These are phyloP conservation scores for Tokudaia muenninki DNA, from an alignment of 2,797 vertebrate species.

Conservation along the genomic window DNA sequence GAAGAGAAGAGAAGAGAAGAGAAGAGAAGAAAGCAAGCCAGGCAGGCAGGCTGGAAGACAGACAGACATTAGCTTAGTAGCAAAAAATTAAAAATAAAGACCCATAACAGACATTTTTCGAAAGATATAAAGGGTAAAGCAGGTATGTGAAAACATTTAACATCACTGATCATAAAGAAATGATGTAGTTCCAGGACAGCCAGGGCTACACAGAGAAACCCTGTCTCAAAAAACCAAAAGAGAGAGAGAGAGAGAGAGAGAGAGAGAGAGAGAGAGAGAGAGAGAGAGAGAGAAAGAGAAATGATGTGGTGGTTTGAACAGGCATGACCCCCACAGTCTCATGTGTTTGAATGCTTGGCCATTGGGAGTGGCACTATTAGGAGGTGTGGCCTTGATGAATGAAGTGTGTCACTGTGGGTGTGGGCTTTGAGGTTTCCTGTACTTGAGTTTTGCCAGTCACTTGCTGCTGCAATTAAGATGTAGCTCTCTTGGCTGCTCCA, in stretches of 20 bases:
- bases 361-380: too few species aligned
- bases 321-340: too few species aligned
- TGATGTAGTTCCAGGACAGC: too few species aligned
- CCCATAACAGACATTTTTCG: background rate
- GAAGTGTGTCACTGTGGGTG: background rate
- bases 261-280: too few species aligned
- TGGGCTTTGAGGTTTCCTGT: background rate
- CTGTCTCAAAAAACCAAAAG: too few species aligned
- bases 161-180: background rate
- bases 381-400: background rate
- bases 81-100: background rate
- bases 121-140: background rate
- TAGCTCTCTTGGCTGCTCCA: too few species aligned
- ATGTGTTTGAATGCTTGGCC: too few species aligned
- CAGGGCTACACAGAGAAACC: too few species aligned
- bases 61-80: background rate
- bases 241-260: background rate
- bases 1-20: too few species aligned
- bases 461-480: background rate
- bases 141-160: background rate
- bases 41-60: too few species aligned
- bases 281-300: background rate
- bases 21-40: too few species aligned
- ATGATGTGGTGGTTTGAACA: background rate
- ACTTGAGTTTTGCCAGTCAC: background rate